These are phyloP conservation scores for Cataglyphis altisquamis DNA, from an alignment of 2,888 invertebrate genomes.

Conservation along the genomic window DNA sequence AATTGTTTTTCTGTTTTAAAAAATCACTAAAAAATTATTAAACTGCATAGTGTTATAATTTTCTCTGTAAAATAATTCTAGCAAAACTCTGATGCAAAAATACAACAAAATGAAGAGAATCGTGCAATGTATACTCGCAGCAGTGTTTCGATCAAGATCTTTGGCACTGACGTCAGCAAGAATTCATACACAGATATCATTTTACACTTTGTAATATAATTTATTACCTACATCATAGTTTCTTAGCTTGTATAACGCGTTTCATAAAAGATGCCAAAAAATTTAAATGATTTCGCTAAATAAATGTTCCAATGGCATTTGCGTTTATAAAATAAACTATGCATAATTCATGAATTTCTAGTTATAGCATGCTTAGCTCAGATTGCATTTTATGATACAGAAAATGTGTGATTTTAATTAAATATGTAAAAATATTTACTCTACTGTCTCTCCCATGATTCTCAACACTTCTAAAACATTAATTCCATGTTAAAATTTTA, in stretches of 20 bases:
- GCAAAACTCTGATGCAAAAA: not conserved
- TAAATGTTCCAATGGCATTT: constrained; percentile 74
- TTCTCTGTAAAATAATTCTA: not conserved
- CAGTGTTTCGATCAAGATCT: constrained; percentile 56
- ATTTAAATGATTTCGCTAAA: constrained; percentile 75
- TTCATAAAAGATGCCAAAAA: constrained; percentile 70
- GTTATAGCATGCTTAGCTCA: constrained; percentile 73
- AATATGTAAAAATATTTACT: not conserved
- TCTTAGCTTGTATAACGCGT: constrained; percentile 62
- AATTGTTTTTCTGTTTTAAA: not conserved
- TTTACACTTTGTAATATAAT: constrained; percentile 45
- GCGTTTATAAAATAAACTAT: constrained; percentile 73
- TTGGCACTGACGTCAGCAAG: constrained; percentile 49
- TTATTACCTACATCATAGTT: not conserved
- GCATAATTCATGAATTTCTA: constrained; percentile 81
- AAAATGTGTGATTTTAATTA: constrained; percentile 34
- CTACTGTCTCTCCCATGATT: not conserved
- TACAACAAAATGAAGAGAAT: not conserved
- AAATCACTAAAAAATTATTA: not conserved
- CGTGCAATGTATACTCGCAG: not conserved
- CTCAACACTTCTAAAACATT: not conserved
- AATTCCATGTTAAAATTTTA: not conserved
- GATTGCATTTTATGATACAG: constrained; percentile 71
- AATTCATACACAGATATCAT: constrained; percentile 54
- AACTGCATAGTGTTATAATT: constrained; percentile 2